phyloP scores from a whole-genome alignment of 2,888 invertebrate species.

The Lottia scabra region DNA sequence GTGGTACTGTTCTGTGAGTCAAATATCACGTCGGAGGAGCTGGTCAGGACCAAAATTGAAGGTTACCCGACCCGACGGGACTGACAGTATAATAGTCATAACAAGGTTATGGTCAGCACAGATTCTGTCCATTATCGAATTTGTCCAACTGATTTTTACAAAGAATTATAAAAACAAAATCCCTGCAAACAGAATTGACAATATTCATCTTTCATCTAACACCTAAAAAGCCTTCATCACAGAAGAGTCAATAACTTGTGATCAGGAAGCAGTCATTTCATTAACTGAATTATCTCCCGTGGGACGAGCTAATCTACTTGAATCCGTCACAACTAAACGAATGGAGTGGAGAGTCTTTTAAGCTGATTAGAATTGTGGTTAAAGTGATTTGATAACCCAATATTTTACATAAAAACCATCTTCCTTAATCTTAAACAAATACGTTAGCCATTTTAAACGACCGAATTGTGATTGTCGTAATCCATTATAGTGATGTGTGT shows the following conservation, averaged over 20 bases:
- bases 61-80: too few relatives aligned
- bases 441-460: not conserved
- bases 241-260: not conserved
- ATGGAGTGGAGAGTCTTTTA: not conserved
- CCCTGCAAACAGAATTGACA: too few relatives aligned
- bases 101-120: too few relatives aligned
- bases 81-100: too few relatives aligned
- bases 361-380: not conserved
- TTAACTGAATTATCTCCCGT: not conserved
- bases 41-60: too few relatives aligned
- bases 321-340: not conserved
- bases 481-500: not conserved
- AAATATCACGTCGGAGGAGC: too few relatives aligned
- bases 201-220: not conserved
- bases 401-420: not conserved
- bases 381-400: not conserved
- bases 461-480: not conserved
- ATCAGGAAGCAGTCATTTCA: conserved; percentile 4
- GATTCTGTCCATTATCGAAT: too few relatives aligned
- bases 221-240: not conserved
- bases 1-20: too few relatives aligned
- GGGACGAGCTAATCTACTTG: conserved; percentile 1
- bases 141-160: too few relatives aligned
- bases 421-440: not conserved
- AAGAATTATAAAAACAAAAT: too few relatives aligned